Percentiles rank a stretch among this genome's conserved stretches.
These are phyloP conservation scores for Lepilemur septentrionalis DNA, from an alignment of 2,797 vertebrate genomes.

Conservation along the genomic window DNA sequence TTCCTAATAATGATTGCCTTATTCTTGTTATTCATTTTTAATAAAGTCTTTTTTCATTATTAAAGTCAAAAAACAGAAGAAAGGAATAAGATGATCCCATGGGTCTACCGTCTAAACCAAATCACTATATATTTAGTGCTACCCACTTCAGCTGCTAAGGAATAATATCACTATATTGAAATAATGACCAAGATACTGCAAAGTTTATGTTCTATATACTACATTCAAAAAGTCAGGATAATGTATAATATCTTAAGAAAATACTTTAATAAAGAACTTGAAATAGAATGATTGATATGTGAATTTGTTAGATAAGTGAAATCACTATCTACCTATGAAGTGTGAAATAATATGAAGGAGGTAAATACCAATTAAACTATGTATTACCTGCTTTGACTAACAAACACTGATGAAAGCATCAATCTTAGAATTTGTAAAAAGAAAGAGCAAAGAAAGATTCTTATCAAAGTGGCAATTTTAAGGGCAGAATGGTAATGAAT, in stretches of 20 bases:
- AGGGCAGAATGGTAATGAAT: background rate
- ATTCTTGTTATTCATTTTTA: conserved; percentile 4
- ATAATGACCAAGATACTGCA: background rate
- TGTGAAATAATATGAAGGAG: background rate
- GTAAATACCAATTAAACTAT: background rate
- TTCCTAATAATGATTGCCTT: conserved; percentile 24
- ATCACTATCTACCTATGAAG: background rate
- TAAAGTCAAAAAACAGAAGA: background rate
- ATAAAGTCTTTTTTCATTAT: background rate
- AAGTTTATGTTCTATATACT: background rate
- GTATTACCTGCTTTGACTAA: conserved; percentile 7
- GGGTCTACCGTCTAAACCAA: background rate
- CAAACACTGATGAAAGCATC: background rate
- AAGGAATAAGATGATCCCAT: background rate
- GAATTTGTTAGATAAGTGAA: conserved; percentile 28
- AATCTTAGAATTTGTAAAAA: conserved; percentile 32
- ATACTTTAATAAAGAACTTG: conserved; percentile 13
- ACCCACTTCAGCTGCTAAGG: background rate
- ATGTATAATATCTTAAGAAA: conserved; percentile 13
- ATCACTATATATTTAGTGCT: background rate
- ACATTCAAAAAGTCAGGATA: background rate
- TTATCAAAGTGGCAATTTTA: conserved; percentile 19
- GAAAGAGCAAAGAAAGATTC: background rate
- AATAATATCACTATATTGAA: background rate
- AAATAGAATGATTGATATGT: background rate